Base-by-base conservation (phyloP, 2,113 vertebrate genomes). In the Microtus ochrogaster region DNA sequence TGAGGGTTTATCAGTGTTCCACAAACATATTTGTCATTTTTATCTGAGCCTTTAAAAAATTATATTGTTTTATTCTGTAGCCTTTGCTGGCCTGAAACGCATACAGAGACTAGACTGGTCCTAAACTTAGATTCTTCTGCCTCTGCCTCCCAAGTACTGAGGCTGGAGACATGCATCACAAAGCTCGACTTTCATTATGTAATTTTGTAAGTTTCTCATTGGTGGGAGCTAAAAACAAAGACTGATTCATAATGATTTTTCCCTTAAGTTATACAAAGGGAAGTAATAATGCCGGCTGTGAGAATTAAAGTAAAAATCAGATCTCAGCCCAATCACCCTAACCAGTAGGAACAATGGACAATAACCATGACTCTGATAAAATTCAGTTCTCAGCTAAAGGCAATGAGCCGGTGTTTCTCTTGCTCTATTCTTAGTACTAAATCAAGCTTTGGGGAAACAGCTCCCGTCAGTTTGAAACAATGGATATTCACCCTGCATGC, bases 381-480 rank as follows among this genome's bases (percentile, higher is more conserved):
- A 97, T 95, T 96, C 73, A 94, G 92, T 98, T 98, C 96, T 98
- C 96, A 97, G 96, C 85, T 97, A 52, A 97, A 95, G 76, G 89
- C 93, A 76, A 76, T 76, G 74, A 58, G 61, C 87, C 28, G 49
- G 78, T 92, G 79, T 95, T 97, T 94, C 94, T 94, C 90, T 93
- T 93, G 79, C 70, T 96, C 94, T 97, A 96, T 96, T 97, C 88
- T 98, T 97, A 94, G 97, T n/a, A 79, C n/a, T 70, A 91, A 96
- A 88, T 89, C 87, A 86, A 78, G 79, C 49, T 88, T 96, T 55
- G 85, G 92, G 96, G 94, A 89, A 94, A 97, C 55, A 72, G 94
- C 49, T 93, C 82, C 74, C 90, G 65, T 95, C 76, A 93, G 70
- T 92, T 77, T 70, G 70, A 95, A 98, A 98, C 96, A 97, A 97